Evolutionary conservation across 1,140 invertebrate genomes (phyloP).

Genomic region (Hestina assimilis): DNA sequence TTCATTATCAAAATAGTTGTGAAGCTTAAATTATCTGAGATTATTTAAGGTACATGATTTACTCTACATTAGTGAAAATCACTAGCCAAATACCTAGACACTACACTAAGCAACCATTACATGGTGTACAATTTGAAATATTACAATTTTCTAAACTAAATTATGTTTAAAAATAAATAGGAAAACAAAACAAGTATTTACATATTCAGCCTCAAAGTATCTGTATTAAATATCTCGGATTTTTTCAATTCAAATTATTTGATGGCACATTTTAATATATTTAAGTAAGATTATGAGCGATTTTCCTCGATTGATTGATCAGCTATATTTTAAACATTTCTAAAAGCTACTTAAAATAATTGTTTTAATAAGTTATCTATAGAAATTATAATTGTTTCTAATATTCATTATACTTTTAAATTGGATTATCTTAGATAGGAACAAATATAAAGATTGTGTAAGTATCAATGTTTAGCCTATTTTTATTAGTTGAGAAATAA

Average conservation of each 20-base stretch:
- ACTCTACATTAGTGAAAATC: conserved; percentile 55
- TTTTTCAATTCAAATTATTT: conserved; percentile 14
- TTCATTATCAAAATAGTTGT: conserved; percentile 35
- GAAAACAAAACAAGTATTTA: conserved; percentile 63
- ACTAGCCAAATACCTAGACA: conserved; percentile 50
- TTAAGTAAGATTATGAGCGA: neutral
- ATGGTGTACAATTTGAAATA: conserved; percentile 45
- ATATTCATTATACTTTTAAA: conserved; percentile 12
- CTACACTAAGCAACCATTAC: conserved; percentile 48
- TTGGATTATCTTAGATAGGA: conserved; percentile 48
- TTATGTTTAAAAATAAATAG: conserved; percentile 65
- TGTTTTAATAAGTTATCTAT: conserved; percentile 16
- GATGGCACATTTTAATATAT: conserved; percentile 48
- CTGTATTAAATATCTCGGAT: conserved; percentile 29
- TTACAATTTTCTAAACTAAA: conserved; percentile 42
- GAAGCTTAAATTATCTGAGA: conserved; percentile 59
- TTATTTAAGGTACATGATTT: conserved; percentile 69
- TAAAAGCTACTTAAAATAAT: conserved; percentile 9
- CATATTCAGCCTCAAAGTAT: conserved; percentile 66
- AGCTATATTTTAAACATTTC: neutral
- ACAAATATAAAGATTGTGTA: conserved; percentile 56
- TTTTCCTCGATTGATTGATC: neutral
- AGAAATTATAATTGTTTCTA: conserved; percentile 8
- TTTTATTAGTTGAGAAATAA: conserved; percentile 59
- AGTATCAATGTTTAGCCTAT: conserved; percentile 40